phyloP scores from a whole-genome alignment of 1,140 invertebrate genomes.

The Hylyphantes graminicola region DNA sequence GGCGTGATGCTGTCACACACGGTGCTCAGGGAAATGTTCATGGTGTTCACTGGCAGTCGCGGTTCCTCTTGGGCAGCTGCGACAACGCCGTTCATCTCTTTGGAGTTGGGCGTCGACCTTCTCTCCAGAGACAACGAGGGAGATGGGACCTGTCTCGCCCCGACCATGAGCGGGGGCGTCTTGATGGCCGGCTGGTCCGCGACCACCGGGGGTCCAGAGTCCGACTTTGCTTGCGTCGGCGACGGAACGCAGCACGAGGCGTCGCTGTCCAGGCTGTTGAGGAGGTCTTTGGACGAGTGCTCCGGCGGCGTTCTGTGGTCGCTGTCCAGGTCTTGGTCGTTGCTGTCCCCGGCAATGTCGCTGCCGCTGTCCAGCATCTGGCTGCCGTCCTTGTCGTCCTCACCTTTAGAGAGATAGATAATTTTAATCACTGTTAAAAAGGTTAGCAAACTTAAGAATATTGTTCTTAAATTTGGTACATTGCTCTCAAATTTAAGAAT shows the following conservation, averaged over 20 bases:
- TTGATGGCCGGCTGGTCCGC: constrained; percentile 16
- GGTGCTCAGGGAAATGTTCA: constrained; percentile 25
- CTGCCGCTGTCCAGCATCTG: constrained; percentile 53
- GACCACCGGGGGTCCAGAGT: neutral
- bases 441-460: too few relatives aligned
- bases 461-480: too few relatives aligned
- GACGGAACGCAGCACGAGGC: constrained; percentile 53
- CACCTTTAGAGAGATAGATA: constrained; percentile 79
- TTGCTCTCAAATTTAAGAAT: too few relatives aligned
- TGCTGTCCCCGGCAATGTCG: constrained; percentile 47
- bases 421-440: too few relatives aligned
- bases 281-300: constrained; percentile 46
- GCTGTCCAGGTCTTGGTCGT: constrained; percentile 53
- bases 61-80: constrained; percentile 11
- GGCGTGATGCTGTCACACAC: constrained; percentile 41
- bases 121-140: constrained; percentile 39
- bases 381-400: constrained; percentile 74
- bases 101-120: constrained; percentile 40
- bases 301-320: constrained; percentile 49
- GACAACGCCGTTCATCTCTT: neutral
- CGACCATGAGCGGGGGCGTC: constrained; percentile 14
- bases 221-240: constrained; percentile 31
- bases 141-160: constrained; percentile 6
- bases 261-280: constrained; percentile 48
- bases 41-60: constrained; percentile 23